Evolutionary conservation across 2,888 invertebrate species (phyloP).

Genomic region (Epinotia bilunana): DNA sequence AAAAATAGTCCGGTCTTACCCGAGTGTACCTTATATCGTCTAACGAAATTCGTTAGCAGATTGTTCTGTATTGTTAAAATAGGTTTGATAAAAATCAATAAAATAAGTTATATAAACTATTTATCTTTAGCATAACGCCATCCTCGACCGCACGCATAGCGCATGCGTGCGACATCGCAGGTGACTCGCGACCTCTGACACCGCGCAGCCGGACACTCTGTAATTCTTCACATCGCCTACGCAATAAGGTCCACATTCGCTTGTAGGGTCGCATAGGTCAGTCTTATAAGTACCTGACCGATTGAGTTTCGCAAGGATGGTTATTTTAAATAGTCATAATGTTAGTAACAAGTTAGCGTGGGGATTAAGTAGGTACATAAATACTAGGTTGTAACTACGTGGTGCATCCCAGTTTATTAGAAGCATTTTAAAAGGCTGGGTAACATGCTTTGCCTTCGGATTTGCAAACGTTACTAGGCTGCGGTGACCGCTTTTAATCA

Average conservation of each 20-base stretch:
- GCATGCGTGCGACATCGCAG: constrained; percentile 43
- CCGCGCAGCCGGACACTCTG: constrained; percentile 18
- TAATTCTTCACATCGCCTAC: constrained; percentile 32
- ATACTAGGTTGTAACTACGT: constrained; percentile 5
- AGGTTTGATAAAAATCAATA: background rate
- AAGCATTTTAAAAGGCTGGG: background rate
- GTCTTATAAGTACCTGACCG: constrained; percentile 32
- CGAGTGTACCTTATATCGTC: no score
- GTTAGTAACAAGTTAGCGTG: constrained; percentile 13
- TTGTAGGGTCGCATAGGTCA: constrained; percentile 33
- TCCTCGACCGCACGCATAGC: constrained; percentile 45
- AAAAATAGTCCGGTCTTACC: no score
- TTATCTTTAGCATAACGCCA: constrained; percentile 16
- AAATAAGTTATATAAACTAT: constrained; percentile 13
- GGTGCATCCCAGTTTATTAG: background rate
- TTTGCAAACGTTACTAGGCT: background rate
- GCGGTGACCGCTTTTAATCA: background rate
- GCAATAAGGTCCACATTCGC: constrained; percentile 17
- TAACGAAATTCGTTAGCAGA: no score
- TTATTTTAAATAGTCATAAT: constrained; percentile 34
- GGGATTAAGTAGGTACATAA: background rate
- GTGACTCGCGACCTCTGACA: constrained; percentile 42
- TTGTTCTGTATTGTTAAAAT: background rate
- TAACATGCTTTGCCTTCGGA: background rate
- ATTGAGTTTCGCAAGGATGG: constrained; percentile 31